Evolutionary conservation across 1,140 invertebrate species (phyloP).

Genomic region (Drosophila prosaltans): DNA sequence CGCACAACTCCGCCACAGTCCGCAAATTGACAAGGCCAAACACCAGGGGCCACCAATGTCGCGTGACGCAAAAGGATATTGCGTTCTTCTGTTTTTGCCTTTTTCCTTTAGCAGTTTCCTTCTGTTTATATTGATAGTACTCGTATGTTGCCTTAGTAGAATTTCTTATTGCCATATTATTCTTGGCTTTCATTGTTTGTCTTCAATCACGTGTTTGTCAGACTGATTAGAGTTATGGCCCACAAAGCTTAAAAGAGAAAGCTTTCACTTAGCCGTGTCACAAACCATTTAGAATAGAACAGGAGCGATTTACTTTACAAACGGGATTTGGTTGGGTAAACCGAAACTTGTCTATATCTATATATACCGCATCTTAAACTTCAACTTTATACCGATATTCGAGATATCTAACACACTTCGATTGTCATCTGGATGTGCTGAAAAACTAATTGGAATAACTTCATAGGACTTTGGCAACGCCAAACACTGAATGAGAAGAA

Average conservation of each 20-base stretch:
- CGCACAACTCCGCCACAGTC: constrained; percentile 36
- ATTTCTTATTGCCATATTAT: constrained; percentile 32
- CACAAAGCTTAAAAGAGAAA: constrained; percentile 5
- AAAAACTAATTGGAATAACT: too few relatives aligned
- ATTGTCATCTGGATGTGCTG: too few relatives aligned
- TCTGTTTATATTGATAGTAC: constrained; percentile 31
- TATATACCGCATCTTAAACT: too few relatives aligned
- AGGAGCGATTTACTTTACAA: constrained; percentile 6
- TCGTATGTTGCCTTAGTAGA: constrained; percentile 34
- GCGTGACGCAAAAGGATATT: constrained; percentile 75
- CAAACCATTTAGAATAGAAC: not conserved
- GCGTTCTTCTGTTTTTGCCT: constrained; percentile 42
- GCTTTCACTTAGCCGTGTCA: constrained; percentile 31
- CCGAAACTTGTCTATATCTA: too few relatives aligned
- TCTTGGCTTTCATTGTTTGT: constrained; percentile 25
- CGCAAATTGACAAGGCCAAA: constrained; percentile 61
- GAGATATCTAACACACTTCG: too few relatives aligned
- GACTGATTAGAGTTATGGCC: constrained; percentile 63
- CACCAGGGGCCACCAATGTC: constrained; percentile 58
- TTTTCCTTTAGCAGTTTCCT: not conserved
- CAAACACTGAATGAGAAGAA: too few relatives aligned
- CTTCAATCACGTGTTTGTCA: constrained; percentile 56
- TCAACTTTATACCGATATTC: too few relatives aligned
- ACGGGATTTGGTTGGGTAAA: too few relatives aligned
- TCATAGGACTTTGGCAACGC: too few relatives aligned